Evolutionary conservation across 2,797 vertebrate species (phyloP), one percentile per base, ranked within the genome.

Genomic region (Sebastiscus tertius): DNA sequence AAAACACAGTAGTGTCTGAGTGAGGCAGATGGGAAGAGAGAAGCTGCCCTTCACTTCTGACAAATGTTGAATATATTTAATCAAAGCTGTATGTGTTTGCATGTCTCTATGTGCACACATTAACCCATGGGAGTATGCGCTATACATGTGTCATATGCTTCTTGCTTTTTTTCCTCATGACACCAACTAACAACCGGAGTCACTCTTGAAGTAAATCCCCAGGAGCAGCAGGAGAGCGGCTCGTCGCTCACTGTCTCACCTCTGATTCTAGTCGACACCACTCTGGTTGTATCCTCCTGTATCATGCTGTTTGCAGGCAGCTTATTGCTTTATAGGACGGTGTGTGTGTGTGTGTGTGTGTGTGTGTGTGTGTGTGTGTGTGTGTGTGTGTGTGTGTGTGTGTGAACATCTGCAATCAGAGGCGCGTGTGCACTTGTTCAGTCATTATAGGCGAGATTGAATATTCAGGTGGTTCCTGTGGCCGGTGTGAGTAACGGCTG

Each of bases 371-470:
- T 24, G 24, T 24, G 24, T 24, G 24, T 24, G 24, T 24, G 24
- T 24, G 24, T 24, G 24, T 24, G 24, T 24, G 24, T 24, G 24
- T 24, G 24, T 24, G 24, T 24, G 24, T 24, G 24, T 24, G 24
- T 24, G 24, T 52, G 7, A 34, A 60, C 10, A 59, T 82, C 27
- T 74, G 68, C 36, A 20, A 52, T 46, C 20, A 58, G n/a, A 34
- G 9, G 39, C 49, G 36, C 39, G n/a, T 68, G 42, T 67, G 4
- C 1, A 31, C 8, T 26, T 69, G 13, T 56, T 22, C 26, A 24
- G 58, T 75, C 72, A 68, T 80, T 73, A 69, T 80, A 20, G 62
- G 4, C 6, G 10, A 60, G 33, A 74, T 78, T 72, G 33, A 75
- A 52, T 52, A 66, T 52, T 67, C 24, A 55, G 34, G 29, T 46